Percentiles rank a stretch among this genome's conserved stretches.
These are phyloP conservation scores for Dendrolimus houi DNA, from an alignment of 2,888 invertebrate species.

Conservation along the genomic window DNA sequence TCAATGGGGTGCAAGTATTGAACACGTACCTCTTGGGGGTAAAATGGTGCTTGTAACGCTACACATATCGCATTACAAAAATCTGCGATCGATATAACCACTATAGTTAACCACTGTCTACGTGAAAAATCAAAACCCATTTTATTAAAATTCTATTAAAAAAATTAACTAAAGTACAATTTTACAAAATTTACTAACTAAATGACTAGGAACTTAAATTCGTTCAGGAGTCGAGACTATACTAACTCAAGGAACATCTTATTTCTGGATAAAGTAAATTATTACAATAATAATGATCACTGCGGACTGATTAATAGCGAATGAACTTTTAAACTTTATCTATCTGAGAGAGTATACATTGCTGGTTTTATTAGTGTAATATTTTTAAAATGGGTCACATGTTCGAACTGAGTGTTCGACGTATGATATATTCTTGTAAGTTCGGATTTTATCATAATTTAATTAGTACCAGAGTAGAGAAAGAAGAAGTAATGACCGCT, in stretches of 20 bases:
- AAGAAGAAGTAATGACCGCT: slow-evolving; percentile 40
- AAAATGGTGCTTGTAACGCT: slow-evolving; percentile 90
- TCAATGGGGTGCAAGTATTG: no score
- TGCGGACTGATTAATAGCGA: slow-evolving; percentile 5
- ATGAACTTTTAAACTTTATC: slow-evolving; percentile 27
- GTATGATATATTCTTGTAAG: no score
- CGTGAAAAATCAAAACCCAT: slow-evolving; percentile 81
- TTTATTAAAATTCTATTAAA: slow-evolving; percentile 13
- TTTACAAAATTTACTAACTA: slow-evolving; percentile 9
- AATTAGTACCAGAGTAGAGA: not conserved
- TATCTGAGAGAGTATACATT: slow-evolving; percentile 18
- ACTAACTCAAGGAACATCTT: slow-evolving; percentile 32
- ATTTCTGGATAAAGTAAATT: slow-evolving; percentile 37
- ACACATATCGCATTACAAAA: slow-evolving; percentile 91
- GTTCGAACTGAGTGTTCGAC: no score
- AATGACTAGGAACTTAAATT: slow-evolving; percentile 14
- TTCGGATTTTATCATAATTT: no score
- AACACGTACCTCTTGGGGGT: slow-evolving; percentile 84
- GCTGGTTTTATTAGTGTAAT: slow-evolving; percentile 6
- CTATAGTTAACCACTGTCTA: slow-evolving; percentile 86
- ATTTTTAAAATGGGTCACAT: no score
- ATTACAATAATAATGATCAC: slow-evolving; percentile 22
- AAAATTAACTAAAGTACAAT: not conserved
- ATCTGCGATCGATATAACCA: slow-evolving; percentile 87
- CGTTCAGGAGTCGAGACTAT: slow-evolving; percentile 29